These are phyloP conservation scores for Torymus tubicola DNA, from an alignment of 2,888 invertebrate genomes.

Conservation along the genomic window DNA sequence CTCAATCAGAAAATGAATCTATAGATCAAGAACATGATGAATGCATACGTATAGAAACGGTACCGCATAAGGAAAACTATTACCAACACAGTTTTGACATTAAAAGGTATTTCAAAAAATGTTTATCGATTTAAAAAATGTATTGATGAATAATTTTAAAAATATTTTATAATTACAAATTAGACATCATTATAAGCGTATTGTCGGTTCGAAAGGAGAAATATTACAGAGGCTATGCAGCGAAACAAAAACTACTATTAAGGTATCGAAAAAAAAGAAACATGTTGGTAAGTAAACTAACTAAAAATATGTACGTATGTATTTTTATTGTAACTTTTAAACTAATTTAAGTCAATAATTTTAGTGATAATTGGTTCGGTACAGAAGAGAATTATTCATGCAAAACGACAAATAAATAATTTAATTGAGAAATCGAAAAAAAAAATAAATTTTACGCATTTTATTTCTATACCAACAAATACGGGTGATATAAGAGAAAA, in stretches of 20 bases:
- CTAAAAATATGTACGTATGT: too few relatives aligned
- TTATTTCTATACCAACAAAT: conserved; percentile 87
- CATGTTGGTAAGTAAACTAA: conserved; percentile 33
- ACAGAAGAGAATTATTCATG: conserved; percentile 83
- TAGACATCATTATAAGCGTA: conserved; percentile 35
- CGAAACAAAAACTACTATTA: conserved; percentile 42
- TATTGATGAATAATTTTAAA: background rate
- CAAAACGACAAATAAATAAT: conserved; percentile 84
- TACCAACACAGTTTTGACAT: conserved; percentile 40
- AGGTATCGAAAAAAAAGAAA: conserved; percentile 38
- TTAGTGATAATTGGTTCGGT: conserved; percentile 78
- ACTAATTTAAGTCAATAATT: conserved; percentile 53
- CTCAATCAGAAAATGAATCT: conserved; percentile 15
- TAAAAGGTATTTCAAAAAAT: conserved; percentile 23
- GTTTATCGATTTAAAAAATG: background rate
- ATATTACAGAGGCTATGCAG: conserved; percentile 12
- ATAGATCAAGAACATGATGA: background rate
- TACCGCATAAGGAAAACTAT: conserved; percentile 25
- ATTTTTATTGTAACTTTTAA: background rate
- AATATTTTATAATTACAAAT: background rate
- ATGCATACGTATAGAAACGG: conserved; percentile 10
- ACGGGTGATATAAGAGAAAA: conserved; percentile 79
- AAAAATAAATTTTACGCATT: conserved; percentile 88
- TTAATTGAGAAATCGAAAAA: conserved; percentile 84
- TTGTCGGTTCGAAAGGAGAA: conserved; percentile 35